Evolutionary conservation across 2,888 invertebrate genomes (phyloP).

Genomic region (Amphiduros pacificus): DNA sequence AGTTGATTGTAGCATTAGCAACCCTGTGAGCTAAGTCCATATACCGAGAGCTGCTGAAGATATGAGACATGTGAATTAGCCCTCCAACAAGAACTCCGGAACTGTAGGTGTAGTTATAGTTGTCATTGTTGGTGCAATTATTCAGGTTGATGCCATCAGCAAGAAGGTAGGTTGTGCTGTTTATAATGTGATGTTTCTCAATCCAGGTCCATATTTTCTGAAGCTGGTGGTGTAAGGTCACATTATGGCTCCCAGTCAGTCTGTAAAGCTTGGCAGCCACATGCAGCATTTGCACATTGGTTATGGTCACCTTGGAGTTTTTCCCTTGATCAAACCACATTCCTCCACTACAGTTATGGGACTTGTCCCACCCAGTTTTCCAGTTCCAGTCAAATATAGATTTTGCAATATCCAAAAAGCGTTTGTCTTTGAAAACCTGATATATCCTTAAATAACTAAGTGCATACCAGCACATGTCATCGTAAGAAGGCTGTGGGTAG

Average conservation of each 20-base stretch:
- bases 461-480: conserved; percentile 41
- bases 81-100: conserved; percentile 34
- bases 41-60: conserved; percentile 23
- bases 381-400: conserved; percentile 37
- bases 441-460: conserved; percentile 33
- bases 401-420: conserved; percentile 30
- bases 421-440: conserved; percentile 28
- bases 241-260: conserved; percentile 25
- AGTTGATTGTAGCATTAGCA: conserved; percentile 29
- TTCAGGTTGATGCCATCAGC: conserved; percentile 25
- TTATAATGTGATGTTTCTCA: conserved; percentile 31
- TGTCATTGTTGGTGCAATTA: conserved; percentile 27
- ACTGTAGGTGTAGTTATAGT: conserved; percentile 34
- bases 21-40: conserved; percentile 33
- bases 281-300: conserved; percentile 34
- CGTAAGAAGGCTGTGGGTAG: conserved; percentile 38
- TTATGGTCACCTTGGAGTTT: conserved; percentile 36
- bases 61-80: conserved; percentile 34
- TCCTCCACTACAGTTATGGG: conserved; percentile 33
- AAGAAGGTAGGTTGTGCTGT: conserved; percentile 31
- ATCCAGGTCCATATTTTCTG: conserved; percentile 31
- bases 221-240: conserved; percentile 24
- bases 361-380: conserved; percentile 36
- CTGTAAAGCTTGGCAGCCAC: conserved; percentile 33
- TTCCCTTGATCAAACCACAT: conserved; percentile 39